Base-by-base conservation (phyloP, 1,140 invertebrate species). In the Aplysia californica region DNA sequence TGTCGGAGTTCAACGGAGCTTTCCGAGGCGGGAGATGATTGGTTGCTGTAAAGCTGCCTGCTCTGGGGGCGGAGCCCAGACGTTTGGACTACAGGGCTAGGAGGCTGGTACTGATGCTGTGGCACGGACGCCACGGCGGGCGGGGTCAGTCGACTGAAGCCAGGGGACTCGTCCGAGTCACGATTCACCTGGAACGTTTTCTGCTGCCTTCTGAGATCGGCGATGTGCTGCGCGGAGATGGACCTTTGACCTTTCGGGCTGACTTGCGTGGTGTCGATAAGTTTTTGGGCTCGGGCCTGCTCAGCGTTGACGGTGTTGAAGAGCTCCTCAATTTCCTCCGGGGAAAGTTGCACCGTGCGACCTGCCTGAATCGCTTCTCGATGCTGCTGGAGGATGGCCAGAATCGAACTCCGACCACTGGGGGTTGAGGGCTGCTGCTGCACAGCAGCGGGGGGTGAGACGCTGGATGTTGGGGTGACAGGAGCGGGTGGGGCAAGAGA, bases 351-450 rank as follows among this genome's bases (percentile, higher is more conserved):
- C 1, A 72, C 44, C 26, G 70, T 55, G 38, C 58, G 35, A 29
- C 70, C 70, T 31, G 58, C 55, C 21, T 61, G 70, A 6, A 72
- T 61, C 38, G 55, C 70, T 36, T 72, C 35, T 72, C 70, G 59
- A 38, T 72, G 58, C 56, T 72, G 70, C 58, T 72, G 70, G 1
- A 72, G 36, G n/a, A 72, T 70, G 18, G 68, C n/a, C n/a, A n/a
- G n/a, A n/a, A n/a, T n/a, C n/a, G n/a, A n/a, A n/a, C n/a, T n/a
- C n/a, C n/a, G n/a, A n/a, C n/a, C n/a, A n/a, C n/a, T n/a, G n/a
- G n/a, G n/a, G n/a, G n/a, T n/a, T n/a, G n/a, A n/a, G n/a, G n/a
- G n/a, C n/a, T n/a, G n/a, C n/a, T n/a, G n/a, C n/a, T n/a, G n/a
- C n/a, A n/a, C 68, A 35, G 68, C 68, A 35, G 58, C 58, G 29